phyloP scores from a whole-genome alignment of 2,113 vertebrate species.

The Nematolebias whitei region DNA sequence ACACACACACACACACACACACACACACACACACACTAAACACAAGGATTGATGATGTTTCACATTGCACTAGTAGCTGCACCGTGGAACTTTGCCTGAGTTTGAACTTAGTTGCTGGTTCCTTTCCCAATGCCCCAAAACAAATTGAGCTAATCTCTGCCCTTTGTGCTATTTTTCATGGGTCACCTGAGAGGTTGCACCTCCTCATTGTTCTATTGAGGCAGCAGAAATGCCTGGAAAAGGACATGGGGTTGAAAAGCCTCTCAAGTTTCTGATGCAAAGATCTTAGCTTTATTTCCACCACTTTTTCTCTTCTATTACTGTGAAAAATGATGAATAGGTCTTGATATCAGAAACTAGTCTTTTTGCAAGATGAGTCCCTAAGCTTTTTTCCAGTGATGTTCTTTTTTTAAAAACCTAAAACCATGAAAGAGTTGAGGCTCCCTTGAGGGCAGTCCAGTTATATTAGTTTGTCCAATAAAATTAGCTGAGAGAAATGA shows the following conservation, averaged over 20 bases:
- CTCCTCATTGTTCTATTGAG: conserved; percentile 42
- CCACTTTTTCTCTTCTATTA: background rate
- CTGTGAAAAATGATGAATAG: background rate
- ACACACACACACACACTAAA: conserved; percentile 9
- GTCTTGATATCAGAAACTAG: background rate
- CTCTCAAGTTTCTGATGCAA: conserved; percentile 21
- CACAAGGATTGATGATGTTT: conserved; percentile 40
- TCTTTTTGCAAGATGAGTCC: background rate
- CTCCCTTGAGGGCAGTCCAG: conserved; percentile 45
- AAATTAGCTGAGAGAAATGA: conserved; percentile 67
- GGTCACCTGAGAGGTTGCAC: conserved; percentile 34
- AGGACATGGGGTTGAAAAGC: conserved; percentile 15
- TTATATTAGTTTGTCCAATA: conserved; percentile 61
- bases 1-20: background rate
- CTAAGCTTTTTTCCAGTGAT: conserved; percentile 7
- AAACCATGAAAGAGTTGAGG: conserved; percentile 59
- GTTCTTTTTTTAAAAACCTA: conserved; percentile 40
- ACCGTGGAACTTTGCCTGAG: conserved; percentile 34
- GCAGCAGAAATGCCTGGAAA: conserved; percentile 36
- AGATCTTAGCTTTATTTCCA: background rate
- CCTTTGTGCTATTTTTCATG: conserved; percentile 14
- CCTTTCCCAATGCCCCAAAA: conserved; percentile 28
- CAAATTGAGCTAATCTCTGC: conserved; percentile 33
- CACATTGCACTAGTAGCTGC: conserved; percentile 2
- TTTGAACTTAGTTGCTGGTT: conserved; percentile 34